Conservation (phyloP, 2,113 vertebrate species). For the Litocranius walleri region DNA sequence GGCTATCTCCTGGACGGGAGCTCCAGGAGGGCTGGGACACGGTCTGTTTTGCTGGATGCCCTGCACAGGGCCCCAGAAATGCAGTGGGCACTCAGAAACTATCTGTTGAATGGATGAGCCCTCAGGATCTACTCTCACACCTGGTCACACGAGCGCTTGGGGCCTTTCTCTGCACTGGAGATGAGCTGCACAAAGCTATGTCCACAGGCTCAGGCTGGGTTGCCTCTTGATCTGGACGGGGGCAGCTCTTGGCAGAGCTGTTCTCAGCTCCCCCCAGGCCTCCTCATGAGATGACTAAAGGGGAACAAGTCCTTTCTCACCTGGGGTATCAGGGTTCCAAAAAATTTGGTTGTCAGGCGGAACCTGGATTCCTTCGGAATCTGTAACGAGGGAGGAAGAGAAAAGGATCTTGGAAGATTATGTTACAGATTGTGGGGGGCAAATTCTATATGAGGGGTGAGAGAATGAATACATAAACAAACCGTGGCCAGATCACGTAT, state of each 20-base stretch:
- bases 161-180: background rate
- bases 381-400: slow-evolving; percentile 46
- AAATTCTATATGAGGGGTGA: background rate
- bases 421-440: background rate
- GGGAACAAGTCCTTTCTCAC: slow-evolving; percentile 59
- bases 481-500: rapidly evolving
- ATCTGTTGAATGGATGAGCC: no score
- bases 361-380: slow-evolving; percentile 60
- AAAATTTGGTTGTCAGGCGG: slow-evolving; percentile 72
- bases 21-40: background rate
- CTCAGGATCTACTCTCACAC: rapidly evolving
- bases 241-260: background rate
- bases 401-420: background rate
- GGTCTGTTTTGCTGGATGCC: background rate
- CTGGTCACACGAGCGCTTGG: background rate
- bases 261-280: background rate
- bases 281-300: background rate
- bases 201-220: background rate
- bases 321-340: slow-evolving; percentile 75
- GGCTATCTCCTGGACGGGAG: background rate
- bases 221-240: background rate
- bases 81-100: background rate
- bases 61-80: background rate
- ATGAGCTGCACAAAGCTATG: background rate
- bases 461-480: background rate